phyloP scores from a whole-genome alignment of 2,797 vertebrate species.

The Sylvia borin region DNA sequence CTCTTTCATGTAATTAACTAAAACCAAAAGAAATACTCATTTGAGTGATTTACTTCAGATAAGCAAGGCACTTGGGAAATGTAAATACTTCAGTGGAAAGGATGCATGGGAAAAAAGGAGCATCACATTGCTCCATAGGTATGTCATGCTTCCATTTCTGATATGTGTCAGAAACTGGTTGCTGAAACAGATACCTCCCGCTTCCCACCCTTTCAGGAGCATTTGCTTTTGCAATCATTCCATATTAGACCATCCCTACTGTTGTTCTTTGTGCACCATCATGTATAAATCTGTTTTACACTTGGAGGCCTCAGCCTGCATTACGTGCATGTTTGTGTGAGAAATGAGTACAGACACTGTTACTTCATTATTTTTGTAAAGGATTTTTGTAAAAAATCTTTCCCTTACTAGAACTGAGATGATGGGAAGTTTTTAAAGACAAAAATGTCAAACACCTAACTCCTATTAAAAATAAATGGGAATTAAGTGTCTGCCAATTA shows the following conservation, averaged over 20 bases:
- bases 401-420: constrained; percentile 21
- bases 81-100: neutral
- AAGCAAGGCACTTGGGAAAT: constrained; percentile 9
- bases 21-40: constrained; percentile 13
- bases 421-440: constrained; percentile 54
- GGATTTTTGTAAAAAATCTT: constrained; percentile 18
- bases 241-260: neutral
- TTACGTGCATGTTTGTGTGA: neutral
- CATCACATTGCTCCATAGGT: neutral
- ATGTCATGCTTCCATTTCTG: neutral
- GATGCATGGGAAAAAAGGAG: neutral
- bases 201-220: neutral
- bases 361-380: constrained; percentile 44
- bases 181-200: neutral
- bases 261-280: neutral
- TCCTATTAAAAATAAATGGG: constrained; percentile 43
- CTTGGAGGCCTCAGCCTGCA: neutral
- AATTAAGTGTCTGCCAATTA: constrained; percentile 47
- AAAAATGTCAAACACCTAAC: constrained; percentile 27
- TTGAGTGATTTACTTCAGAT: constrained; percentile 11
- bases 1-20: constrained; percentile 18
- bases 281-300: neutral
- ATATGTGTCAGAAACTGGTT: neutral
- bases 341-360: neutral
- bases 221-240: neutral